phyloP scores from a whole-genome alignment of 2,888 invertebrate species.

The Balanococcus diminutus region DNA sequence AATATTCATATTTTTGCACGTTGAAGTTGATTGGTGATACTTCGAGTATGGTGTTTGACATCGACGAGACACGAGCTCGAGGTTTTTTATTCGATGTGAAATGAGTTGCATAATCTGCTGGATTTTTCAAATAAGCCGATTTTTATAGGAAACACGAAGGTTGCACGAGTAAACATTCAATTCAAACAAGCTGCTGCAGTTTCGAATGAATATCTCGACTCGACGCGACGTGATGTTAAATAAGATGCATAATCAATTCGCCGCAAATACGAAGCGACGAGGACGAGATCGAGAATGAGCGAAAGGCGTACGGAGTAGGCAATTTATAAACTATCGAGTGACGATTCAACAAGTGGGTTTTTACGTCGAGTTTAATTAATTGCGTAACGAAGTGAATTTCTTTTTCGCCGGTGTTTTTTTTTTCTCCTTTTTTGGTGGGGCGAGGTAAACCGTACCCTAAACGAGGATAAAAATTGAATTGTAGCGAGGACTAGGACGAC shows the following conservation, averaged over 20 bases:
- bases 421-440: neutral
- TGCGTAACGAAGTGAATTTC: conserved; percentile 22
- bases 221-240: neutral
- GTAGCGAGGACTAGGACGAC: neutral
- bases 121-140: neutral
- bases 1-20: conserved; percentile 11
- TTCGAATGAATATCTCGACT: neutral
- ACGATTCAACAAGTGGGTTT: conserved; percentile 15
- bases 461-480: neutral
- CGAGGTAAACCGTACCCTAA: neutral
- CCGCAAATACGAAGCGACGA: neutral
- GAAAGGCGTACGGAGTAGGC: too few relatives aligned
- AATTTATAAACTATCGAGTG: conserved; percentile 31
- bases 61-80: neutral
- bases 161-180: neutral
- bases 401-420: neutral
- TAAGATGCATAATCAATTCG: conserved; percentile 30
- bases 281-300: neutral
- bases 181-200: neutral
- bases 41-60: neutral
- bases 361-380: conserved; percentile 17
- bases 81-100: conserved; percentile 3
- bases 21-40: neutral
- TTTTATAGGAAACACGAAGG: neutral
- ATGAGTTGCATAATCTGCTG: neutral